These are phyloP conservation scores for Myzus persicae DNA, from an alignment of 1,140 invertebrate genomes.

Conservation along the genomic window DNA sequence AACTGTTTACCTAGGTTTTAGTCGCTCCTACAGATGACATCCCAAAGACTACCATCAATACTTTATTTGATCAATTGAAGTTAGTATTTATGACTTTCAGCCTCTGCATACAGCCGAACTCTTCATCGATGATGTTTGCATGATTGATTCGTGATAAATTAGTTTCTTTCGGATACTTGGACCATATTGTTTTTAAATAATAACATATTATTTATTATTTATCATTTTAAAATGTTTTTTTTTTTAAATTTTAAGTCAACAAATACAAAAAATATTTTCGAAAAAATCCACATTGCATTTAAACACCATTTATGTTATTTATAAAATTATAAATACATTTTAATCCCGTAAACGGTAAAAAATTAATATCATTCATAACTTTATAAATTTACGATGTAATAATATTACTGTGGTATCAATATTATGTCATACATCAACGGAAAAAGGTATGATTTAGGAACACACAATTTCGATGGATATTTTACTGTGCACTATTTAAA, in stretches of 20 bases:
- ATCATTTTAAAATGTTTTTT: not conserved
- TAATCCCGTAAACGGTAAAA: not conserved
- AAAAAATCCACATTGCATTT: not conserved
- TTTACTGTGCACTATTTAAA: not conserved
- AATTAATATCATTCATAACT: not conserved
- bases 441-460: not conserved
- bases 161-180: slow-evolving; percentile 63
- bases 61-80: slow-evolving; percentile 33
- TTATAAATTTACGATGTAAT: not conserved
- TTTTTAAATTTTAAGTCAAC: not conserved
- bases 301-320: not conserved
- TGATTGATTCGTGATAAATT: slow-evolving; percentile 63
- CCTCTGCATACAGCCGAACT: slow-evolving; percentile 64
- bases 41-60: slow-evolving; percentile 63
- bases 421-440: not conserved
- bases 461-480: too few relatives aligned
- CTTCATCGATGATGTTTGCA: slow-evolving; percentile 66
- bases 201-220: slow-evolving; percentile 64
- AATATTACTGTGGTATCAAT: not conserved
- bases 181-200: slow-evolving; percentile 61
- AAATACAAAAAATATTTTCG: not conserved
- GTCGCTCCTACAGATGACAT: slow-evolving; percentile 62
- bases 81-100: slow-evolving; percentile 64
- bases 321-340: not conserved
- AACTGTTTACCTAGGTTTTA: slow-evolving; percentile 63